Evolutionary conservation across 2,113 vertebrate species (phyloP), one percentile per base, ranked within the genome.

Genomic region (Neotoma lepida): DNA sequence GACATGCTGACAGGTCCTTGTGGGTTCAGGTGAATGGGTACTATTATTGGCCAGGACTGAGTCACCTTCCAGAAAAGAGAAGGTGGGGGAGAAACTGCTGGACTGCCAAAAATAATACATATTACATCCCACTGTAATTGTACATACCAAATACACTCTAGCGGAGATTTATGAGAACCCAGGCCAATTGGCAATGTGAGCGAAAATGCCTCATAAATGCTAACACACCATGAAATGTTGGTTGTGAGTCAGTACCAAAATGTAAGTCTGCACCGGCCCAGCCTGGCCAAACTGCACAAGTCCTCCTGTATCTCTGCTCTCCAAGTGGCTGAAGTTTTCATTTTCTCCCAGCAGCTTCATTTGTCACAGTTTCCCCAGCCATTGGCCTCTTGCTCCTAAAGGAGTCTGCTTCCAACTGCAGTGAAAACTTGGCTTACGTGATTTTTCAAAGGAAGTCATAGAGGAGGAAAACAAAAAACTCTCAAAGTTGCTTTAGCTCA

Each of bases 361-460:
- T 96, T 95, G 94, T 93, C 95, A 96, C 63, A 9, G 71, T 71
- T 94, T 88, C 39, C 89, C 89, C 1, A 10, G 14, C 85, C 77
- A 58, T 49, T 95, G 96, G 96, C 96, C 91, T 93, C 95, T 95
- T 94, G 91, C 93, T 95, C 91, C 89, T 86, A 88, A 86, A 64
- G 22, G 85, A 92, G 86, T 90, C 97, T 78, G 88, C 93, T 97
- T 97, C 97, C 97, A 97, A 95, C 63, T 88, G 81, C 89, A 91
- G 64, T 86, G 81, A 97, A 94, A 96, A 96, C 85, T 95, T 95
- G 63, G 91, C 63, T 93, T 81, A 54, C 91, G 91, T 91, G 74
- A 86, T 96, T 96, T 96, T 96, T 96, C 88, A 95, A 91, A 96
- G 87, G 71, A 92, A 96, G 89, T 96, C 85, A 95, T 76, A 51